phyloP scores from a whole-genome alignment of 2,888 invertebrate genomes.

The Limenitis camilla region DNA sequence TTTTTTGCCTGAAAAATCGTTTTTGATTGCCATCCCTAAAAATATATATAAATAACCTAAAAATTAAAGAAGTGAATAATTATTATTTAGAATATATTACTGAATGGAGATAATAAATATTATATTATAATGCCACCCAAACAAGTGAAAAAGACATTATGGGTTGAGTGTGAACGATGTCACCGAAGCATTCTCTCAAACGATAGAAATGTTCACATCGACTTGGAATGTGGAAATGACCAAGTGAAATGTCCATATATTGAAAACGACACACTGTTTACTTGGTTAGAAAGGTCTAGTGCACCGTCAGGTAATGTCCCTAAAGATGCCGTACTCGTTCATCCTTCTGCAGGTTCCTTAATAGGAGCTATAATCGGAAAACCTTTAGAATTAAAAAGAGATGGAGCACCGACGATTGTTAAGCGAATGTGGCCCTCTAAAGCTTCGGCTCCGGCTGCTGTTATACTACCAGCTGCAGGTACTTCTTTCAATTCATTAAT shows the following conservation, averaged over 20 bases:
- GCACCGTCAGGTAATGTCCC: constrained; percentile 52
- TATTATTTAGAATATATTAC: background rate
- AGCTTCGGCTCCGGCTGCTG: constrained; percentile 58
- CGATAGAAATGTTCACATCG: constrained; percentile 72
- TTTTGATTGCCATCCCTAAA: too few species aligned
- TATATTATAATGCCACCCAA: constrained; percentile 52
- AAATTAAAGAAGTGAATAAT: background rate
- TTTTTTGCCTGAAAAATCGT: too few species aligned
- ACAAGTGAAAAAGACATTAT: constrained; percentile 69
- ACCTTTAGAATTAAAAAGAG: constrained; percentile 47
- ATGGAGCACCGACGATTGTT: constrained; percentile 52
- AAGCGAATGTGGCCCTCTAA: constrained; percentile 68
- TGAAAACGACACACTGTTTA: constrained; percentile 42
- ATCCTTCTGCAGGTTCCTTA: constrained; percentile 54
- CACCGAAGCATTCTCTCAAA: constrained; percentile 70
- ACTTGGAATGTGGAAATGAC: constrained; percentile 66
- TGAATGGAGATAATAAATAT: constrained; percentile 14
- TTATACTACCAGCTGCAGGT: constrained; percentile 63
- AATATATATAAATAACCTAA: constrained; percentile 11
- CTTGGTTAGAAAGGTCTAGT: constrained; percentile 57
- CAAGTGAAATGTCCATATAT: constrained; percentile 63
- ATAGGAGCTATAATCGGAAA: constrained; percentile 61
- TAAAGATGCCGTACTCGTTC: constrained; percentile 54
- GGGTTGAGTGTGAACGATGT: constrained; percentile 79
- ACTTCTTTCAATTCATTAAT: background rate